Conservation (phyloP, 1,140 invertebrate genomes). For the Drosophila suzukii region DNA sequence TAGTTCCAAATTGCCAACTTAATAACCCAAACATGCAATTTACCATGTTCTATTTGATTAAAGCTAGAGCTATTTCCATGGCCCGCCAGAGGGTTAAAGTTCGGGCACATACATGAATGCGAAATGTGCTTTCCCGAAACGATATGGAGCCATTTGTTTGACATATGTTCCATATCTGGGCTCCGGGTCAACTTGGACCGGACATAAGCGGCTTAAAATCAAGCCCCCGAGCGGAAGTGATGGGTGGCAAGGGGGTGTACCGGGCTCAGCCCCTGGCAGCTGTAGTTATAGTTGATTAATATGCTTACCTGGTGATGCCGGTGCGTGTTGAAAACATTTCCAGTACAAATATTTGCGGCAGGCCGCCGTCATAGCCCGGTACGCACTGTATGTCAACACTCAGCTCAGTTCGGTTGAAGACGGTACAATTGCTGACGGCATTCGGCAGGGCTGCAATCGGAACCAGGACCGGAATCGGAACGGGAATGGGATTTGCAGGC, state of each 20-base stretch:
- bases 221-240: constrained; percentile 10
- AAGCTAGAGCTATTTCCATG: constrained; percentile 8
- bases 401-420: constrained; percentile 89
- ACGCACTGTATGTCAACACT: constrained; percentile 91
- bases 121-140: constrained; percentile 31
- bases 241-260: neutral
- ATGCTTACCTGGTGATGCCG: constrained; percentile 83
- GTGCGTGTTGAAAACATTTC: constrained; percentile 86
- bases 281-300: constrained; percentile 73
- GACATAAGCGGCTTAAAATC: constrained; percentile 66
- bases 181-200: constrained; percentile 28
- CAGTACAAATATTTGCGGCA: constrained; percentile 90
- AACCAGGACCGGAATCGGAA: neutral
- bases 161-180: constrained; percentile 30
- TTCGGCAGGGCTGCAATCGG: constrained; percentile 87
- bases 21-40: neutral
- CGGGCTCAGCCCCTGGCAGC: constrained; percentile 15
- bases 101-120: constrained; percentile 15
- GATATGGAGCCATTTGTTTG: constrained; percentile 53
- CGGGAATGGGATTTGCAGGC: constrained; percentile 33
- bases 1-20: neutral
- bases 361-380: constrained; percentile 91
- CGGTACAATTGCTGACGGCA: constrained; percentile 89
- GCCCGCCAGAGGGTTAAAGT: constrained; percentile 11
- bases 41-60: constrained; percentile 20